Conservation (phyloP, 1,140 invertebrate genomes). For the Temnothorax nylanderi region DNA sequence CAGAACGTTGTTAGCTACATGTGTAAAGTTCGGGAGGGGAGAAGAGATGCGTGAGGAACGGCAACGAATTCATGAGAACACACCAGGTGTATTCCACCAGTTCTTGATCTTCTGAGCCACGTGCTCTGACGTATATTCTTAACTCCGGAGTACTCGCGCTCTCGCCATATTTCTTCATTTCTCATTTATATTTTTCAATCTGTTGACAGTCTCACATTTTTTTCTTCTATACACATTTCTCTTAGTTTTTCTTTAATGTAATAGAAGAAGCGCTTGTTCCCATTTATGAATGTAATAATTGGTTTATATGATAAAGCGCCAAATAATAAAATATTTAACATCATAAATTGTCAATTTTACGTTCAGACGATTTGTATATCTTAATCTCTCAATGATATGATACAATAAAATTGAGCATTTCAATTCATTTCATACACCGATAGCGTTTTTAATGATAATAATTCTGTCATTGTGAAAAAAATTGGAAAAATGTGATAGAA, state of each 20-base stretch:
- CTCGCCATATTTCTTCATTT: background rate
- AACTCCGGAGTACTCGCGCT: constrained; percentile 6
- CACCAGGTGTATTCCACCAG: constrained; percentile 70
- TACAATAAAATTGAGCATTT: background rate
- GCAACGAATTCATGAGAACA: constrained; percentile 69
- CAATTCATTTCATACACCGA: background rate
- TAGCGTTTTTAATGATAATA: background rate
- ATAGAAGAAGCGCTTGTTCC: background rate
- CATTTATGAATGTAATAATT: background rate
- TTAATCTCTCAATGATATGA: background rate
- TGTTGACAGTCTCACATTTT: background rate
- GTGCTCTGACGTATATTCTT: constrained; percentile 60
- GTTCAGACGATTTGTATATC: background rate
- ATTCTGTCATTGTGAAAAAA: background rate
- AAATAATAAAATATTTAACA: background rate
- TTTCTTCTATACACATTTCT: background rate
- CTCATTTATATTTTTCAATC: constrained; percentile 10
- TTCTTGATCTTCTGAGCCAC: constrained; percentile 55
- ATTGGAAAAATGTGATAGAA: background rate
- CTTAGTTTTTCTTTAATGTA: background rate
- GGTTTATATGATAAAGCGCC: background rate
- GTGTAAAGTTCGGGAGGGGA: constrained; percentile 63
- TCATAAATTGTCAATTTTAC: background rate
- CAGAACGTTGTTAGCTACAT: constrained; percentile 70
- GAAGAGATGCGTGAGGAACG: constrained; percentile 57